These are phyloP conservation scores for Ophioninae sp. DNA, from an alignment of 2,888 invertebrate species.

Conservation along the genomic window DNA sequence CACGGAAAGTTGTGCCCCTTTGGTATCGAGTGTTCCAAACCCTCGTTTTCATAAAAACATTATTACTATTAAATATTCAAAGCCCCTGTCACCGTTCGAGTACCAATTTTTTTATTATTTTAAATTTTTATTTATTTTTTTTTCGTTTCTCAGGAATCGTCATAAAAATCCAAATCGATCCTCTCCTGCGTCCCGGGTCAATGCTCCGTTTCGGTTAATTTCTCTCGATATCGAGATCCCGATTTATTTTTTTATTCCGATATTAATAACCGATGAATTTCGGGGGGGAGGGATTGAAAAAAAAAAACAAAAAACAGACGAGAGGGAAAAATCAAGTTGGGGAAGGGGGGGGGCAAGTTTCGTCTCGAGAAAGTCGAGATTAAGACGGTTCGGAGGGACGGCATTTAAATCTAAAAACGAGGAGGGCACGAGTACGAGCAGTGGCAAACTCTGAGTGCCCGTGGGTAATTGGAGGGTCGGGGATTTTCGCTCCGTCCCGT, in stretches of 20 bases:
- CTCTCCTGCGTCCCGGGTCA: neutral
- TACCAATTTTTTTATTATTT: too few species aligned
- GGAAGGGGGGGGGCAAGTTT: slow-evolving; percentile 12
- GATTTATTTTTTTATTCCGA: slow-evolving; percentile 37
- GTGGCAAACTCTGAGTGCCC: slow-evolving; percentile 68
- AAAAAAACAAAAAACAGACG: neutral
- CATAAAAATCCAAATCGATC: slow-evolving; percentile 28
- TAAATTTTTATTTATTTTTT: too few species aligned
- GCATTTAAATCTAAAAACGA: slow-evolving; percentile 76
- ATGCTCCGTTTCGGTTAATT: neutral
- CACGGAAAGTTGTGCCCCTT: neutral
- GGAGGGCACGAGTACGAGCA: slow-evolving; percentile 65
- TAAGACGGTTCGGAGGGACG: slow-evolving; percentile 71
- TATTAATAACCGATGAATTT: slow-evolving; percentile 48
- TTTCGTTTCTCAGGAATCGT: neutral
- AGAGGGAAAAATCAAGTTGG: slow-evolving; percentile 33
- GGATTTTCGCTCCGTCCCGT: slow-evolving; percentile 73
- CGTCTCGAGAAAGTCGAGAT: slow-evolving; percentile 27
- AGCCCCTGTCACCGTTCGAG: slow-evolving; percentile 6
- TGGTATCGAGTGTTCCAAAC: neutral
- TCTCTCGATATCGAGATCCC: slow-evolving; percentile 11
- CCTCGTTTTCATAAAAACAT: slow-evolving; percentile 33
- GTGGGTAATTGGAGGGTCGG: slow-evolving; percentile 78
- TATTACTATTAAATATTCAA: slow-evolving; percentile 51
- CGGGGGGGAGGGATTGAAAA: slow-evolving; percentile 26